These are phyloP conservation scores for Lanius ludovicianus DNA, from an alignment of 2,113 vertebrate species.

Conservation along the genomic window DNA sequence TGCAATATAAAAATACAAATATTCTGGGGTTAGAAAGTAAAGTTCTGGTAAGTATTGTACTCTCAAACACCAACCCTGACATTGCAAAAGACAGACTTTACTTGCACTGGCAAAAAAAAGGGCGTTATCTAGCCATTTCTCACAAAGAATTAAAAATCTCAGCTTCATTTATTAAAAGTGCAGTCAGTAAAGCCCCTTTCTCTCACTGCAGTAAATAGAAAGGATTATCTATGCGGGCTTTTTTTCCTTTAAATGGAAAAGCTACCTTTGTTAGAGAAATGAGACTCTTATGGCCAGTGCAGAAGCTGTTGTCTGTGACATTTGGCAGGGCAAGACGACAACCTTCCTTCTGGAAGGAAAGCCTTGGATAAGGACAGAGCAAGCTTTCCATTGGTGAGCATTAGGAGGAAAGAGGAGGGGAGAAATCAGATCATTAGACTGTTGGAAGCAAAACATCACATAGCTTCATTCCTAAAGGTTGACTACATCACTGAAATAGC, in stretches of 20 bases:
- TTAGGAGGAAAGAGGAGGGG: background rate
- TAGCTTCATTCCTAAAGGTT: background rate
- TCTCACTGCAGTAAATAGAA: background rate
- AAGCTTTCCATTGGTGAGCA: background rate
- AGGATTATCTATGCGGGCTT: background rate
- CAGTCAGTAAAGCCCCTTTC: background rate
- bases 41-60: background rate
- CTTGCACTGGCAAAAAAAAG: background rate
- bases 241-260: background rate
- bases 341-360: background rate
- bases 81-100: background rate
- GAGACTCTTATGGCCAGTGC: background rate
- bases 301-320: background rate
- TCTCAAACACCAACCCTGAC: background rate
- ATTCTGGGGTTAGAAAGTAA: background rate
- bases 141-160: background rate
- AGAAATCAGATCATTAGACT: background rate
- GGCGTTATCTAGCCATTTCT: background rate
- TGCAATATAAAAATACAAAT: background rate
- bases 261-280: background rate
- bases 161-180: background rate
- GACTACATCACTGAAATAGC: background rate
- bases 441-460: background rate
- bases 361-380: background rate
- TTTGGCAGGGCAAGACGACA: accelerated